Base-by-base conservation (phyloP, 2,888 invertebrate species). In the Eumerus sabulonum region DNA sequence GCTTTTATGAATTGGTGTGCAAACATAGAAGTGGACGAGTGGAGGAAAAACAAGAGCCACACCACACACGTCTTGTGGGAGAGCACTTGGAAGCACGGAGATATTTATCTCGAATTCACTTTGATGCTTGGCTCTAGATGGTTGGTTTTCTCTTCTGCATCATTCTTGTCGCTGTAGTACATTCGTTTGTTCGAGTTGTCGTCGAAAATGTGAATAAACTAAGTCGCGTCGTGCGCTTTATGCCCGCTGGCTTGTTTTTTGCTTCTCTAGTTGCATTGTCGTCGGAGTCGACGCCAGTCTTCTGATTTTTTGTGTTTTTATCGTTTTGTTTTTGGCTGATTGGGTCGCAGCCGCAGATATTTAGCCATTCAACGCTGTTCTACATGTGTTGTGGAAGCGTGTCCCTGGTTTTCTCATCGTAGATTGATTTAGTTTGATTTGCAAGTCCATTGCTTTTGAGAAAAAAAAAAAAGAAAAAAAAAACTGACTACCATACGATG, bases 381-480 rank as follows among this genome's bases (percentile, higher is more conserved):
- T 79, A 79, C 79, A 79, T 79, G 79, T 79, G 79, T 79, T 64
- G 79, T 79, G 68, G 79, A 74, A 79, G 79, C 79, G 79, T 79
- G 79, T 79, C 74, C 36, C 74, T 79, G 73, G 79, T 79, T 74
- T 64, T 70, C 79, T 18, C 79, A 79, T 79, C 68, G 64, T 74
- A 68, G 74, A 79, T 79, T 74, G 79, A 79, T 79, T 79, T 79
- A 59, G 68, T 79, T 79, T 73, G 70, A 79, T 64, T 79, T 50
- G 42, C 50, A 45, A 35, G 51, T 53, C 27, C 27, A 27, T 27
- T 27, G n/a, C n/a, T n/a, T n/a, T n/a, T n/a, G n/a, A n/a, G n/a
- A n/a, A n/a, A n/a, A n/a, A n/a, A n/a, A n/a, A n/a, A n/a, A n/a
- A n/a, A n/a, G n/a, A n/a, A n/a, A n/a, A n/a, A n/a, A n/a, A n/a